A percentile compares a stretch with the other conserved stretches of the same genome.
These are phyloP conservation scores for Heterodera filipjevi DNA, from an alignment of 2,888 invertebrate genomes.

Conservation along the genomic window DNA sequence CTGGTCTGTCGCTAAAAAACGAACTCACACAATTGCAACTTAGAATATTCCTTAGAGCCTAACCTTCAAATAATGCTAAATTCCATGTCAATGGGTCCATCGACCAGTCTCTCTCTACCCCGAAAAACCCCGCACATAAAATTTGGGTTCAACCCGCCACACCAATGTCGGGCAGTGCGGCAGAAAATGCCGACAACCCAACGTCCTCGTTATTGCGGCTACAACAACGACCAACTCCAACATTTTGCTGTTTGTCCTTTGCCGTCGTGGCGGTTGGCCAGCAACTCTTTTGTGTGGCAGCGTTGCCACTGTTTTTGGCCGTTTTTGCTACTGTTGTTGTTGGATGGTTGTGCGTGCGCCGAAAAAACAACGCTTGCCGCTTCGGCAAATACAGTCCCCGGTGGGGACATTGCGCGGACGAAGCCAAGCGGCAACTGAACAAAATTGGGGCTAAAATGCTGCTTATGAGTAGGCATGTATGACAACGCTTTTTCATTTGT, in stretches of 20 bases:
- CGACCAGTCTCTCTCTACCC: too few species aligned
- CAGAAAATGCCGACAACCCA: not conserved
- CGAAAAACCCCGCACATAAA: too few species aligned
- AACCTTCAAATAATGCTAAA: too few species aligned
- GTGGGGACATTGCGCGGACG: not conserved
- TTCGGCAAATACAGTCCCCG: not conserved
- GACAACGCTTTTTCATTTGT: not conserved
- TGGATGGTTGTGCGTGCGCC: not conserved
- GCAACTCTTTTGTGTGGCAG: too few species aligned
- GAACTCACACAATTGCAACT: too few species aligned
- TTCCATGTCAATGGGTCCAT: too few species aligned
- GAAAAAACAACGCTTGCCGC: not conserved
- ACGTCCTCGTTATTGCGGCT: not conserved
- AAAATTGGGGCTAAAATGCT: too few species aligned
- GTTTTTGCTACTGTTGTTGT: not conserved
- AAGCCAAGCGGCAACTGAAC: not conserved
- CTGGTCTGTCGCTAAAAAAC: too few species aligned
- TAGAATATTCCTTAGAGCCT: too few species aligned
- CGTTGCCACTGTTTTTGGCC: not conserved
- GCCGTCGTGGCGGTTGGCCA: not conserved
- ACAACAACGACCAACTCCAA: too few species aligned
- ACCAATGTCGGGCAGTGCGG: slow-evolving; percentile 4
- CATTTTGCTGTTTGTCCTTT: not conserved
- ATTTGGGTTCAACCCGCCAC: too few species aligned
- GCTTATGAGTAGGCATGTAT: too few species aligned